These are phyloP conservation scores for Trissoscelio sp. DNA, from an alignment of 2,888 invertebrate genomes.

Conservation along the genomic window DNA sequence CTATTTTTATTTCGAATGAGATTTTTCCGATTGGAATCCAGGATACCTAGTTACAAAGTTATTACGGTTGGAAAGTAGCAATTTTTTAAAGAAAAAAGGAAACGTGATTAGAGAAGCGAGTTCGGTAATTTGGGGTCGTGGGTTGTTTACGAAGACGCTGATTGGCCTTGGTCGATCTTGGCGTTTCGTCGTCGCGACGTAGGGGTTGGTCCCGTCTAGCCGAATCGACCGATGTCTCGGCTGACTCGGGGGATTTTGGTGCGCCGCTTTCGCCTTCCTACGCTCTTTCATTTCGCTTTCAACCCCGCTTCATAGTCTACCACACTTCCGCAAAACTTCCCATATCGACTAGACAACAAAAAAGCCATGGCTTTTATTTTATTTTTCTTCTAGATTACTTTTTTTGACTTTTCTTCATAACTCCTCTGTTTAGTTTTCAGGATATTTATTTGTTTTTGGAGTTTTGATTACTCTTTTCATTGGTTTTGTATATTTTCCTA, in stretches of 20 bases:
- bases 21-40: no score
- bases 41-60: no score
- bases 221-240: slow-evolving; percentile 83
- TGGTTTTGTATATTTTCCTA: no score
- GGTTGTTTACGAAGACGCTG: slow-evolving; percentile 55
- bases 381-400: no score
- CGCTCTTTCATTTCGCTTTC: slow-evolving; percentile 38
- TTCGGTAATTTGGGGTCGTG: slow-evolving; percentile 42
- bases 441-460: no score
- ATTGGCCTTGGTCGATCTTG: slow-evolving; percentile 67
- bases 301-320: slow-evolving; percentile 26
- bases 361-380: background rate
- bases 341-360: slow-evolving; percentile 14
- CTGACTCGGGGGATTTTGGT: slow-evolving; percentile 38
- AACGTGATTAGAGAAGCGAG: slow-evolving; percentile 40
- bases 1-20: no score
- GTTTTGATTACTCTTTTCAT: no score
- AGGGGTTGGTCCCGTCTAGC: slow-evolving; percentile 82
- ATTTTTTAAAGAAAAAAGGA: background rate
- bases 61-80: background rate
- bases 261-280: slow-evolving; percentile 54
- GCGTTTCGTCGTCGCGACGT: slow-evolving; percentile 56
- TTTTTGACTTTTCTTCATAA: no score
- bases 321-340: slow-evolving; percentile 29
- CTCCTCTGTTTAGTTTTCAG: background rate